A percentile compares a stretch with the other conserved stretches of the same genome.
Evolutionary conservation across 2,797 vertebrate species (phyloP).

Genomic region (Pseudochirops cupreus): DNA sequence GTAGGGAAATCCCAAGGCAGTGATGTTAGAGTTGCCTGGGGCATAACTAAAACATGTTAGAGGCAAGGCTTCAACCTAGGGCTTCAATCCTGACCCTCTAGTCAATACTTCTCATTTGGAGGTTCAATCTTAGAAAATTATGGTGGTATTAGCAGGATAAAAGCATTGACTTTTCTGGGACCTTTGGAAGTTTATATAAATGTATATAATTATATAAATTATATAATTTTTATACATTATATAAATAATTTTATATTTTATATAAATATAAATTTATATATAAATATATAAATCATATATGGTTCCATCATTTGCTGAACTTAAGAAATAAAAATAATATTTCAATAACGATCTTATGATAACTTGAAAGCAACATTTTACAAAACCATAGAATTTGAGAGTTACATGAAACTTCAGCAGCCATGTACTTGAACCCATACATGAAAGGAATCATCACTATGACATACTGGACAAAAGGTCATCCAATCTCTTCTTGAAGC

Average conservation of each 20-base stretch:
- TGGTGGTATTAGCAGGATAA: conserved; percentile 45
- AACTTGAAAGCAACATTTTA: background rate
- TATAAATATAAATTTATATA: no score
- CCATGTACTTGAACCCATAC: background rate
- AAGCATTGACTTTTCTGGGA: conserved; percentile 10
- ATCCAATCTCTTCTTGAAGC: background rate
- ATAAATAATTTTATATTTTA: no score
- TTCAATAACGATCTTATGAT: conserved; percentile 23
- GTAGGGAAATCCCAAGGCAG: background rate
- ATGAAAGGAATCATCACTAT: background rate
- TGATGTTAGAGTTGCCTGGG: background rate
- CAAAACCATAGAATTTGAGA: background rate
- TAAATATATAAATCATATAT: no score
- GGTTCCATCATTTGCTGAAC: conserved; percentile 26
- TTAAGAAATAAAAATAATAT: background rate
- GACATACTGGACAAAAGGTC: background rate
- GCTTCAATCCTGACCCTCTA: background rate
- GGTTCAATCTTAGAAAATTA: conserved; percentile 61
- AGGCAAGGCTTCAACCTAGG: background rate
- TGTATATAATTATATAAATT: no score
- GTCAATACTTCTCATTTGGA: background rate
- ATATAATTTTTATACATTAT: no score
- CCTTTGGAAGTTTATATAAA: conserved; percentile 24
- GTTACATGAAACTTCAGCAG: background rate
- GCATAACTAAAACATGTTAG: background rate